Percentiles rank a stretch among this genome's conserved stretches.
These are phyloP conservation scores for Luscinia megarhynchos DNA, from an alignment of 2,797 vertebrate genomes.

Conservation along the genomic window DNA sequence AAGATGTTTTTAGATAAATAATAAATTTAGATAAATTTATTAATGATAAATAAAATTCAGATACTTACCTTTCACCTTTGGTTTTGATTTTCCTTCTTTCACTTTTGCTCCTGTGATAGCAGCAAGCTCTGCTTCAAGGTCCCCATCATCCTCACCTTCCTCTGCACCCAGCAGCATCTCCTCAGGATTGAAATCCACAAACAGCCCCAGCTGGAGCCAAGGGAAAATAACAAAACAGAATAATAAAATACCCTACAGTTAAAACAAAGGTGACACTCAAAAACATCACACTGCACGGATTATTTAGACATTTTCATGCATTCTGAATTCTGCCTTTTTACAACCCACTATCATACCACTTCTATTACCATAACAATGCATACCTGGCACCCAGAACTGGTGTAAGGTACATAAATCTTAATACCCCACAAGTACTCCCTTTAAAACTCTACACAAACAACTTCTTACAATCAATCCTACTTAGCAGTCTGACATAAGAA, in stretches of 20 bases:
- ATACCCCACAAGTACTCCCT: background rate
- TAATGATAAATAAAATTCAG: background rate
- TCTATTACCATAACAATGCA: background rate
- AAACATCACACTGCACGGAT: background rate
- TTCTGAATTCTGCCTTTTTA: background rate
- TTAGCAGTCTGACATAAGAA: background rate
- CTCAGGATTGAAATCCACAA: constrained; percentile 88
- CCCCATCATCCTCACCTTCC: constrained; percentile 83
- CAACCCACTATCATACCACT: background rate
- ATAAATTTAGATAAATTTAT: background rate
- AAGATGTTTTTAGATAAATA: background rate
- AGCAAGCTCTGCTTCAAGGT: constrained; percentile 92
- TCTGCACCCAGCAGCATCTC: constrained; percentile 85
- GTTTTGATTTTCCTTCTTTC: constrained; percentile 76
- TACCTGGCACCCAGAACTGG: background rate
- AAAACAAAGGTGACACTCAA: background rate
- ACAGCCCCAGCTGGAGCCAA: constrained; percentile 83
- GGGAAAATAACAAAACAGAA: background rate
- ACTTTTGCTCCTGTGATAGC: constrained; percentile 86
- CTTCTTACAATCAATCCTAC: background rate
- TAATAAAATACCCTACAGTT: background rate
- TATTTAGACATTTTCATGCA: background rate
- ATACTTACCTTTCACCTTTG: constrained; percentile 83
- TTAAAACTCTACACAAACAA: background rate
- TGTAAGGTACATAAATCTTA: background rate